A percentile compares a stretch with the other conserved stretches of the same genome.
These are phyloP conservation scores for Agrochola litura DNA, from an alignment of 2,888 invertebrate genomes.

Conservation along the genomic window DNA sequence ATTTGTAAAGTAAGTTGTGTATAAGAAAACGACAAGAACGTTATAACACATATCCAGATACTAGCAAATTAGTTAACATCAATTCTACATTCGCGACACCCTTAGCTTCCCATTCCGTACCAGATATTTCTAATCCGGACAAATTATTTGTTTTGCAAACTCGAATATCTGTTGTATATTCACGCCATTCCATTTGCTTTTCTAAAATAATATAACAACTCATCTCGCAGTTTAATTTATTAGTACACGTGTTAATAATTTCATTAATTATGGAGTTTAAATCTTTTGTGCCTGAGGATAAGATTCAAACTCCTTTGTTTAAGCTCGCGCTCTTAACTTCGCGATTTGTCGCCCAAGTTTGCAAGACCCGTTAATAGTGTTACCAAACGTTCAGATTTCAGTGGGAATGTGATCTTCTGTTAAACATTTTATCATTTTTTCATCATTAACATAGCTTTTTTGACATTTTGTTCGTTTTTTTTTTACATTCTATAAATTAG, in stretches of 20 bases:
- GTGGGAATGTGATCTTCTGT: not conserved
- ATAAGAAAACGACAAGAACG: not conserved
- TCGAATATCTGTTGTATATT: constrained; percentile 59
- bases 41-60: not conserved
- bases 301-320: constrained; percentile 48
- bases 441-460: not conserved
- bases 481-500: no score
- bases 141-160: constrained; percentile 66
- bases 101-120: not conserved
- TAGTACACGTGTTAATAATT: constrained; percentile 66
- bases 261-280: constrained; percentile 35
- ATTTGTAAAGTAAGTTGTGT: not conserved
- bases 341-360: constrained; percentile 62
- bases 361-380: constrained; percentile 52
- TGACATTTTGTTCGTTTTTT: no score
- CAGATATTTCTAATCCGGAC: constrained; percentile 58
- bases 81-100: constrained; percentile 12
- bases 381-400: constrained; percentile 34
- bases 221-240: constrained; percentile 69
- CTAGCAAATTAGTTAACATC: constrained; percentile 10
- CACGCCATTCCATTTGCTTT: constrained; percentile 61
- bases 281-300: constrained; percentile 35
- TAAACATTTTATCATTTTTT: no score
- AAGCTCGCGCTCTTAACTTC: constrained; percentile 53
- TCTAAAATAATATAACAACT: constrained; percentile 71